phyloP scores from a whole-genome alignment of 2,113 vertebrate genomes.

The Bubalus kerabau region DNA sequence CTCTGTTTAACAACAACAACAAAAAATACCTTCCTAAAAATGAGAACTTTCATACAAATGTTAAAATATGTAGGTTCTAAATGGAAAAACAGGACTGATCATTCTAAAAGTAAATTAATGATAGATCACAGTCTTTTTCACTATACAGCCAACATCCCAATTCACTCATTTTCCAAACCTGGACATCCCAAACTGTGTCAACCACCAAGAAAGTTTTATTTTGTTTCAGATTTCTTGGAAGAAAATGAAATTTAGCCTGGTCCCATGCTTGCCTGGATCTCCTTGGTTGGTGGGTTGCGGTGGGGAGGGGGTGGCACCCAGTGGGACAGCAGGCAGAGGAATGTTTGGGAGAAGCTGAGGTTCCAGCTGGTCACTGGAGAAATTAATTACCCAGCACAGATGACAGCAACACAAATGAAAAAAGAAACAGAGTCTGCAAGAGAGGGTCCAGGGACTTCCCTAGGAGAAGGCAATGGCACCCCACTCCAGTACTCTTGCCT shows the following conservation, averaged over 20 bases:
- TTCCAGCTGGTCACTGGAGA: not conserved
- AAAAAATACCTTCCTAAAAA: not conserved
- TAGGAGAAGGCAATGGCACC: too few relatives aligned
- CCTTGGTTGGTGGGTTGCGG: not conserved
- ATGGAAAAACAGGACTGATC: not conserved
- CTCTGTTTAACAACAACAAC: not conserved
- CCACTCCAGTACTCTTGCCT: too few relatives aligned
- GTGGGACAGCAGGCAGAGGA: too few relatives aligned
- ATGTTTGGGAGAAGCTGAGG: not conserved
- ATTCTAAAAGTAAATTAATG: not conserved
- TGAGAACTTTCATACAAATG: not conserved
- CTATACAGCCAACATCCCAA: not conserved
- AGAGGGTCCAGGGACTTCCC: not conserved
- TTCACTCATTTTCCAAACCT: not conserved
- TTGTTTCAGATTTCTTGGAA: not conserved
- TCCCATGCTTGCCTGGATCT: not conserved
- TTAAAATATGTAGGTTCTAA: not conserved
- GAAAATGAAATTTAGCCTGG: not conserved
- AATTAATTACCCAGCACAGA: not conserved
- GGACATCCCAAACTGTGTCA: not conserved
- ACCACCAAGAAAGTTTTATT: not conserved
- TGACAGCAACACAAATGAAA: not conserved
- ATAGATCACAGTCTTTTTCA: not conserved
- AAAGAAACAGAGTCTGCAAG: not conserved
- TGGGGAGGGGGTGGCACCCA: not conserved